phyloP scores from a whole-genome alignment of 2,888 invertebrate genomes.

The Myopa tessellatipennis region DNA sequence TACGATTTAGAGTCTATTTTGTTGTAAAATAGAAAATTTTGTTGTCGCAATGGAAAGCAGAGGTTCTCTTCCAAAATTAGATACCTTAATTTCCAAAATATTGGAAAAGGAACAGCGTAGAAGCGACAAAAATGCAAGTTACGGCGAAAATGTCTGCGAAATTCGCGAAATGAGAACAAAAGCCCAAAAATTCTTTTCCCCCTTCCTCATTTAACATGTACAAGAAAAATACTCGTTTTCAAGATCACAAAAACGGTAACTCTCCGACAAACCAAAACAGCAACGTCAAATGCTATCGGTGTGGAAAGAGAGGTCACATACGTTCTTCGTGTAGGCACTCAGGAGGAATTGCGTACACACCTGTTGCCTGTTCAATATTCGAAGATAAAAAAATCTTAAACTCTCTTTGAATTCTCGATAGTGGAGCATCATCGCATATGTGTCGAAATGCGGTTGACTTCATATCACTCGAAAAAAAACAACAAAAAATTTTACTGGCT shows the following conservation, averaged over 20 bases:
- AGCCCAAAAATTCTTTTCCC: neutral
- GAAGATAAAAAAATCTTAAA: neutral
- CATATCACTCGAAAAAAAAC: neutral
- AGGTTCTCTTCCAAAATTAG: slow-evolving; percentile 37
- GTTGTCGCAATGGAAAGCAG: slow-evolving; percentile 46
- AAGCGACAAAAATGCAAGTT: slow-evolving; percentile 26
- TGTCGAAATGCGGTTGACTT: too few relatives aligned
- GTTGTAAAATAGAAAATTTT: slow-evolving; percentile 32
- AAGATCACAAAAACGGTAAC: neutral
- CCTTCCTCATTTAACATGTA: neutral
- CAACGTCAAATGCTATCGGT: too few relatives aligned
- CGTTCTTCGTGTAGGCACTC: too few relatives aligned
- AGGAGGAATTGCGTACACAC: too few relatives aligned
- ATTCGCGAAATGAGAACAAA: neutral
- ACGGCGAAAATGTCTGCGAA: slow-evolving; percentile 21
- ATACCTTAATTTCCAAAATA: slow-evolving; percentile 35
- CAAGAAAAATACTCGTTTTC: neutral
- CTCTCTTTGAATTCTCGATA: neutral
- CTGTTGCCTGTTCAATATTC: neutral
- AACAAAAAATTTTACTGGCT: slow-evolving; percentile 3
- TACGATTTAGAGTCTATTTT: slow-evolving; percentile 42
- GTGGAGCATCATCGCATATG: neutral
- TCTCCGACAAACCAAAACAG: too few relatives aligned
- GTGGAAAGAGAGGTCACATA: neutral
- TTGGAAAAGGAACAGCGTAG: slow-evolving; percentile 40